Percentiles rank a stretch among this genome's conserved stretches.
Evolutionary conservation across 2,797 vertebrate species (phyloP).

Genomic region (Stomatorhinus walkeri): DNA sequence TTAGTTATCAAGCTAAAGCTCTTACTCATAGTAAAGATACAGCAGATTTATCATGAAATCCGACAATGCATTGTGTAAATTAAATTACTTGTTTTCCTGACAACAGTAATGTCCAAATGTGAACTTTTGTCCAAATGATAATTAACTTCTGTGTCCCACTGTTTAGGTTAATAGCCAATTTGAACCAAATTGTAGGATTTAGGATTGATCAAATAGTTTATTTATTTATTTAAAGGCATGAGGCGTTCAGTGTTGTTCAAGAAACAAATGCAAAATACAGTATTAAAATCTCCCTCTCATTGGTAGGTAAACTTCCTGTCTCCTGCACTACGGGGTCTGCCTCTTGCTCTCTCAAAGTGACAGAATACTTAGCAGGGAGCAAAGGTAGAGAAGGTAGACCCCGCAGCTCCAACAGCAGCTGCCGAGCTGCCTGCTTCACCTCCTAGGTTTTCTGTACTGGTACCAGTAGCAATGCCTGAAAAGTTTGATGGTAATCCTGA

Average conservation of each 20-base stretch:
- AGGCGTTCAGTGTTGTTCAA: neutral
- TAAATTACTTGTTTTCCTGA: constrained; percentile 32
- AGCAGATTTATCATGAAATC: neutral
- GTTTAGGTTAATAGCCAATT: constrained; percentile 24
- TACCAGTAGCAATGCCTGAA: too few species aligned
- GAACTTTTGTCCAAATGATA: neutral
- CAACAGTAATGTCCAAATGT: constrained; percentile 21
- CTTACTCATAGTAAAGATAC: neutral
- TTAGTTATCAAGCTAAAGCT: neutral
- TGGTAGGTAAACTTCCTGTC: neutral
- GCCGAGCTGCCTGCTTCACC: too few species aligned
- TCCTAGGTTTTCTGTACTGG: too few species aligned
- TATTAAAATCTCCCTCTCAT: neutral
- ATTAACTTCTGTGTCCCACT: constrained; percentile 25
- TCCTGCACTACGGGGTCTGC: too few species aligned
- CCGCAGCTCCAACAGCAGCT: too few species aligned
- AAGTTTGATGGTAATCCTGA: too few species aligned
- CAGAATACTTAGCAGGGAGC: too few species aligned
- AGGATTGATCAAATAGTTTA: constrained; percentile 39
- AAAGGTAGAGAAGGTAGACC: too few species aligned
- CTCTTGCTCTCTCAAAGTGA: too few species aligned
- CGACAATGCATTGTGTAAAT: constrained; percentile 32
- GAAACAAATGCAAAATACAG: neutral
- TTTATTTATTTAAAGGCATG: constrained; percentile 13
- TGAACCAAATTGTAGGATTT: constrained; percentile 30